These are phyloP conservation scores for Beaufortia kweichowensis DNA, from an alignment of 2,113 vertebrate genomes.

Conservation along the genomic window DNA sequence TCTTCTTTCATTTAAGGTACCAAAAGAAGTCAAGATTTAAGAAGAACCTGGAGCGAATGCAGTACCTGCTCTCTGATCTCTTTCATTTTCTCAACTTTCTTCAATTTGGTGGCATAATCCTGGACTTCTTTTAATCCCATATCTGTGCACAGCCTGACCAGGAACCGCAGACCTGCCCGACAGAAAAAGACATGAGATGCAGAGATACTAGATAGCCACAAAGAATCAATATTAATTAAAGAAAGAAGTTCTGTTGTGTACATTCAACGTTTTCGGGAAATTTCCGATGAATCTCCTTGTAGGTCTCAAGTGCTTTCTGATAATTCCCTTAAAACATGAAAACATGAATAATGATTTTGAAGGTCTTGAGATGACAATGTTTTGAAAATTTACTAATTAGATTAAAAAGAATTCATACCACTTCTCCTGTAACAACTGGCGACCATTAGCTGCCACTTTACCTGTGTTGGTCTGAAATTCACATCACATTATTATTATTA, in stretches of 20 bases:
- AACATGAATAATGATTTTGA: background rate
- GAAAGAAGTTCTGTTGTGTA: slow-evolving; percentile 60
- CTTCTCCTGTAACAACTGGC: slow-evolving; percentile 94
- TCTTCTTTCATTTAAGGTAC: background rate
- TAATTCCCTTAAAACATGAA: slow-evolving; percentile 83
- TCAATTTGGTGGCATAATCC: slow-evolving; percentile 89
- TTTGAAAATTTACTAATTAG: background rate
- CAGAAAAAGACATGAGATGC: slow-evolving; percentile 49
- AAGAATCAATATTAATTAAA: background rate
- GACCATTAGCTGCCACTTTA: slow-evolving; percentile 94
- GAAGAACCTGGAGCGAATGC: background rate
- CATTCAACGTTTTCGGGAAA: slow-evolving; percentile 96
- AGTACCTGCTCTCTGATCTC: slow-evolving; percentile 91
- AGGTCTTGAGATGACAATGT: background rate
- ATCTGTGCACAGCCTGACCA: slow-evolving; percentile 91
- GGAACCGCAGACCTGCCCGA: slow-evolving; percentile 83
- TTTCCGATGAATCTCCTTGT: slow-evolving; percentile 89
- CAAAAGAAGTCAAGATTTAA: background rate
- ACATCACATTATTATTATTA: background rate
- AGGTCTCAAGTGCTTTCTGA: slow-evolving; percentile 92
- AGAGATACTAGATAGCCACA: background rate
- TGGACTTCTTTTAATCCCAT: slow-evolving; percentile 93
- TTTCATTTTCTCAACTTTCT: slow-evolving; percentile 94
- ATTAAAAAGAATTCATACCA: slow-evolving; percentile 65
- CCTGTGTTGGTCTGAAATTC: slow-evolving; percentile 80